Evolutionary conservation across 2,797 vertebrate genomes (phyloP).

Genomic region (Graptemys geographica): DNA sequence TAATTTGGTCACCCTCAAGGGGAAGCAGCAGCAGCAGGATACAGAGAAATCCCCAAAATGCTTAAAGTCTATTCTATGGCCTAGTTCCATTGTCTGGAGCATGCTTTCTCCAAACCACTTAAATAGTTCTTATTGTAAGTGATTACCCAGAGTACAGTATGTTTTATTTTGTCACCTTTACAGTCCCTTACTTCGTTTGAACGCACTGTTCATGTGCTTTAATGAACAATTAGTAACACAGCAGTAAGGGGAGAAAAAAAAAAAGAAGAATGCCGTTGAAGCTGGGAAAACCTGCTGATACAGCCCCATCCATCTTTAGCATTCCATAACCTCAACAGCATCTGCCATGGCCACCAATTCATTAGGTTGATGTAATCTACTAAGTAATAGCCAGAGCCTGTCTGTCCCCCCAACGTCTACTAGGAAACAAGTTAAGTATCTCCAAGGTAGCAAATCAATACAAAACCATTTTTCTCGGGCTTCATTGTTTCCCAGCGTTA

Average conservation of each 20-base stretch:
- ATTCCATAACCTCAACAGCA: slow-evolving; percentile 13
- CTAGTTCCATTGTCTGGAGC: neutral
- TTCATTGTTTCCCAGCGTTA: slow-evolving; percentile 49
- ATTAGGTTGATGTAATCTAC: slow-evolving; percentile 37
- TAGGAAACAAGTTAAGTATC: slow-evolving; percentile 27
- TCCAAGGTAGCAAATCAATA: slow-evolving; percentile 41
- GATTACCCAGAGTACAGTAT: neutral
- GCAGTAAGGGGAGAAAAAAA: neutral
- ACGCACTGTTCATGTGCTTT: neutral
- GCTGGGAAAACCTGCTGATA: slow-evolving; percentile 11
- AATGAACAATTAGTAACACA: neutral
- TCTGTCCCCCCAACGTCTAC: neutral
- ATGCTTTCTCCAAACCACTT: slow-evolving; percentile 3
- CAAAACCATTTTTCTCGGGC: slow-evolving; percentile 66
- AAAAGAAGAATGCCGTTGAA: neutral
- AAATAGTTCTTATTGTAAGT: neutral
- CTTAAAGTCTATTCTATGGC: neutral
- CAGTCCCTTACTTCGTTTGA: slow-evolving; percentile 17
- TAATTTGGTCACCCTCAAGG: neutral
- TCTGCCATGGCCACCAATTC: slow-evolving; percentile 48
- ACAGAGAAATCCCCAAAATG: neutral
- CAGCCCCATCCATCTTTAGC: slow-evolving; percentile 40
- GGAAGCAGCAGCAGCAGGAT: neutral
- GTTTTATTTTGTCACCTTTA: neutral
- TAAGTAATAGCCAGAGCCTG: neutral